Percentiles rank a stretch among this genome's conserved stretches.
phyloP scores from a whole-genome alignment of 2,888 invertebrate species.

The Drosophila borborema region DNA sequence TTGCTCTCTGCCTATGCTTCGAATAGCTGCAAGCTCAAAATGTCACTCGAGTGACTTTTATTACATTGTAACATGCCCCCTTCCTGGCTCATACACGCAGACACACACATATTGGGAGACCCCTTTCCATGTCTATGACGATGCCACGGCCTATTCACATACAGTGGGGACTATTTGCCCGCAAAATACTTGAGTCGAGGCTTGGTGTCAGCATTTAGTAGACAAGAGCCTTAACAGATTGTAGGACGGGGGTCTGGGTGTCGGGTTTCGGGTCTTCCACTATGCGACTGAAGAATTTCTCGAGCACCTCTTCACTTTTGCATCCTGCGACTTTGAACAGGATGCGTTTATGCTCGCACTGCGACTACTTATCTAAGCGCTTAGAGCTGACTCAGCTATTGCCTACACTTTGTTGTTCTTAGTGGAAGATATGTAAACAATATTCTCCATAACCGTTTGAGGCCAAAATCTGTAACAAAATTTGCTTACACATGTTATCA shows the following conservation, averaged over 20 bases:
- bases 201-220: constrained; percentile 80
- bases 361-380: constrained; percentile 21
- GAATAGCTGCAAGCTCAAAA: constrained; percentile 75
- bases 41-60: constrained; percentile 82
- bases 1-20: constrained; percentile 61
- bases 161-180: constrained; percentile 73
- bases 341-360: constrained; percentile 64
- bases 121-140: constrained; percentile 4
- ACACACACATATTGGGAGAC: neutral
- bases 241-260: constrained; percentile 12
- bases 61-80: constrained; percentile 49
- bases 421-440: constrained; percentile 60
- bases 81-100: neutral
- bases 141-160: constrained; percentile 4
- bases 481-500: constrained; percentile 24
- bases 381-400: constrained; percentile 49
- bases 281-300: constrained; percentile 70
- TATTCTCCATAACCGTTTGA: constrained; percentile 53
- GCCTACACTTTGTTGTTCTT: constrained; percentile 17
- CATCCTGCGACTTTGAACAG: constrained; percentile 75
- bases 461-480: constrained; percentile 18
- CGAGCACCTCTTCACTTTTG: constrained; percentile 76
- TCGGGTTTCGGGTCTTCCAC: constrained; percentile 34
- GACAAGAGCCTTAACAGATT: constrained; percentile 54
- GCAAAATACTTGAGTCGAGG: constrained; percentile 75